Percentiles rank a stretch among this genome's conserved stretches.
phyloP scores from a whole-genome alignment of 2,888 invertebrate genomes.

The Hyposoter dolosus region DNA sequence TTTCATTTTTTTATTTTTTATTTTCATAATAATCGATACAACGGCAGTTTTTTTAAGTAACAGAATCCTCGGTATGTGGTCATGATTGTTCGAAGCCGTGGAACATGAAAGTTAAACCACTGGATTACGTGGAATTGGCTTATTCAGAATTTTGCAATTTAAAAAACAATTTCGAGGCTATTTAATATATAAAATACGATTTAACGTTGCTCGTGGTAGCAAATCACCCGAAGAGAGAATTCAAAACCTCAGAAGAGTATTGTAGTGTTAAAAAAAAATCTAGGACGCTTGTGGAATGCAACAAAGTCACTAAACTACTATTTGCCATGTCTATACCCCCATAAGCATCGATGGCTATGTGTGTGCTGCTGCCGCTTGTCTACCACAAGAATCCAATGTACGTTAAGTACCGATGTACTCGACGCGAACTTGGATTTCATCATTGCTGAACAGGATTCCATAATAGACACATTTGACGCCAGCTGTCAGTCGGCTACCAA shows the following conservation, averaged over 20 bases:
- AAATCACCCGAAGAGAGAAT: conserved; percentile 6
- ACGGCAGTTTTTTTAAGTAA: neutral
- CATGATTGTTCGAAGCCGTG: neutral
- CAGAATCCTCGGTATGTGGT: neutral
- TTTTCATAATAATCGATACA: neutral
- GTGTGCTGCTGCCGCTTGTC: conserved; percentile 1
- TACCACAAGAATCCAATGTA: conserved; percentile 36
- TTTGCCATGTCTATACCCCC: conserved; percentile 25
- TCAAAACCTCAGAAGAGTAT: conserved; percentile 37
- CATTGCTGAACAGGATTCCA: conserved; percentile 46
- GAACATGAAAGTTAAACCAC: neutral
- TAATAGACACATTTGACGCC: neutral
- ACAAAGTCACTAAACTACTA: conserved; percentile 38
- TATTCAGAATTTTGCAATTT: conserved; percentile 6
- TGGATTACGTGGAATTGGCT: neutral
- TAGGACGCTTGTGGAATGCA: conserved; percentile 40
- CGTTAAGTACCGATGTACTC: conserved; percentile 19
- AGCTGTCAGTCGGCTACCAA: conserved; percentile 1
- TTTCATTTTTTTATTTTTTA: neutral
- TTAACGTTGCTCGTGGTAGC: neutral
- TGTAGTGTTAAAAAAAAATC: conserved; percentile 40
- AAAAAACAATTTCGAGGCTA: neutral
- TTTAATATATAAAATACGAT: neutral
- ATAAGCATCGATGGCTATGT: conserved; percentile 17
- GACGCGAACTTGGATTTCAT: conserved; percentile 59